These are phyloP conservation scores for Melipona beecheii DNA, from an alignment of 2,888 invertebrate genomes.

Conservation along the genomic window DNA sequence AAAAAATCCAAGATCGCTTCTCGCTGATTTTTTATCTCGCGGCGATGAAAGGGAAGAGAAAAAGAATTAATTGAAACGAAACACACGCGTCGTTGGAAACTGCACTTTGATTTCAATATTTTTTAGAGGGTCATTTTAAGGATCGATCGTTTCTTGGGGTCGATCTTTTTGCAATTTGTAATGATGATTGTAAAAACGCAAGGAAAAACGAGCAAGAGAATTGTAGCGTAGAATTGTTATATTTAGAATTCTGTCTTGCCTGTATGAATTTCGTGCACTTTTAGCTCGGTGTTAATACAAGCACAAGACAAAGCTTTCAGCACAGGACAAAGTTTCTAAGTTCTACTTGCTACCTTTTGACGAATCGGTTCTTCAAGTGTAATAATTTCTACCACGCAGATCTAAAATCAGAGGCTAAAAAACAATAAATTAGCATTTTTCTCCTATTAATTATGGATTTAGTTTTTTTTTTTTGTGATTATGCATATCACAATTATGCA, in stretches of 20 bases:
- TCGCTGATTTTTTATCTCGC: neutral
- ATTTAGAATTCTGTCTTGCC: neutral
- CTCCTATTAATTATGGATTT: neutral
- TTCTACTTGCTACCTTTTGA: too few species aligned
- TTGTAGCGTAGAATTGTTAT: neutral
- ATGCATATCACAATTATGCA: neutral
- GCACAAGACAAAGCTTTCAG: neutral
- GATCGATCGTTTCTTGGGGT: neutral
- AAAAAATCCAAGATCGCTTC: slow-evolving; percentile 5
- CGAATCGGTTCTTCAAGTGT: too few species aligned
- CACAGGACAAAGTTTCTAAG: too few species aligned
- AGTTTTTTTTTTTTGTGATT: neutral
- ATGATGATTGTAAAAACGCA: neutral
- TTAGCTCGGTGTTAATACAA: neutral
- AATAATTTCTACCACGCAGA: too few species aligned
- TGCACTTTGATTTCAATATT: neutral
- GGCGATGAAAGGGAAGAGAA: too few species aligned
- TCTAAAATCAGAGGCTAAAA: too few species aligned
- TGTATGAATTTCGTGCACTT: neutral
- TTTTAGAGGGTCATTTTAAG: neutral
- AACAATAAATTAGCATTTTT: neutral
- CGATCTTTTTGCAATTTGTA: neutral
- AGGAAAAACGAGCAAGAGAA: neutral
- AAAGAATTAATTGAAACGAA: neutral
- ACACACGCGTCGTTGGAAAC: neutral